Percentiles rank a stretch among this genome's conserved stretches.
These are phyloP conservation scores for Helleia helle DNA, from an alignment of 2,888 invertebrate species.

Conservation along the genomic window DNA sequence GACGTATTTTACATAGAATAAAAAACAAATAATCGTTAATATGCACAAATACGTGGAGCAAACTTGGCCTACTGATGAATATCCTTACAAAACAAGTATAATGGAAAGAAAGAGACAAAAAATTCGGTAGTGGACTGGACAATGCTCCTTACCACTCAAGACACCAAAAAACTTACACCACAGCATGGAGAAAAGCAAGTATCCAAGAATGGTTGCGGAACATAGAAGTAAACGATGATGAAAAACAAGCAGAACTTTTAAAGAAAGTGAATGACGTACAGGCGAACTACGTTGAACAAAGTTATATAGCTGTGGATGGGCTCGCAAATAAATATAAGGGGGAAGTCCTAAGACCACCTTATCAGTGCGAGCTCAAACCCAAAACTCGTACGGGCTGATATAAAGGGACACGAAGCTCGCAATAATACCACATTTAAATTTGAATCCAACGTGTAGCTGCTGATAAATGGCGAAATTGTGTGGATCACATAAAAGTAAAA, in stretches of 20 bases:
- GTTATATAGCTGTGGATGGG: conserved; percentile 12
- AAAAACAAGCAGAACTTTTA: conserved; percentile 2
- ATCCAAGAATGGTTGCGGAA: conserved; percentile 13
- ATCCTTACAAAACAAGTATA: neutral
- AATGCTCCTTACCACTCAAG: conserved; percentile 14
- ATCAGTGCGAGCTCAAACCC: no score
- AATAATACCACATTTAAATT: neutral
- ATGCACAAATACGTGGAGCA: conserved; percentile 12
- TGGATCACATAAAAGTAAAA: no score
- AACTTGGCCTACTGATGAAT: neutral
- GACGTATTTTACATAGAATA: conserved; percentile 9
- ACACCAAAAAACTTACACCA: conserved; percentile 10
- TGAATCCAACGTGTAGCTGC: no score
- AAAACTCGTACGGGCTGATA: no score
- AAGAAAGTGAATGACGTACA: conserved; percentile 3
- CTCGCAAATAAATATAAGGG: conserved; percentile 15
- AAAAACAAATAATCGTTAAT: conserved; percentile 11
- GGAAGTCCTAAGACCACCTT: conserved; percentile 18
- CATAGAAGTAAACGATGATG: conserved; percentile 7
- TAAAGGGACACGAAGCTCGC: neutral
- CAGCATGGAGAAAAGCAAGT: conserved; percentile 10
- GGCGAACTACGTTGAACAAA: neutral
- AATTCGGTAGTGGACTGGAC: conserved; percentile 12
- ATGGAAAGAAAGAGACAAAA: no score
- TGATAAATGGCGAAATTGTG: no score